Percentiles rank a stretch among this genome's conserved stretches.
Evolutionary conservation across 2,888 invertebrate genomes (phyloP).

Genomic region (Polydrusus pterygomalis): DNA sequence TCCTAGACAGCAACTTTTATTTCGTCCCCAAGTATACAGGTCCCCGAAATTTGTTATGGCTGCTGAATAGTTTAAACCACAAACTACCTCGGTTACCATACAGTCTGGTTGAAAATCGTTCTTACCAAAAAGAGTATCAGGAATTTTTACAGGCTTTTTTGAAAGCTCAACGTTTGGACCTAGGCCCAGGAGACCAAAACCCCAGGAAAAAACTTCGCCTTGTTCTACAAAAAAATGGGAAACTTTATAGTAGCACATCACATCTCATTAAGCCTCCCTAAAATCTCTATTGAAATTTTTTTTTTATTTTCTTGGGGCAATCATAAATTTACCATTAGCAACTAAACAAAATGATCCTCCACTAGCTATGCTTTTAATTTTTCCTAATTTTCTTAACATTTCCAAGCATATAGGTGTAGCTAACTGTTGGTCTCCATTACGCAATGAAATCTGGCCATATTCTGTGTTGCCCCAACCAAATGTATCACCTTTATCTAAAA

Average conservation of each 20-base stretch:
- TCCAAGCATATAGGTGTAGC: constrained; percentile 81
- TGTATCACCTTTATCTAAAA: constrained; percentile 87
- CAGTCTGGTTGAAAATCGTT: constrained; percentile 87
- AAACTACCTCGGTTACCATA: constrained; percentile 78
- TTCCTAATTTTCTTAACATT: constrained; percentile 81
- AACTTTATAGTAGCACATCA: no score
- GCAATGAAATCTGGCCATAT: constrained; percentile 86
- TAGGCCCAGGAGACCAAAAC: constrained; percentile 92
- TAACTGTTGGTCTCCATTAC: constrained; percentile 79
- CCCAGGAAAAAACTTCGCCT: constrained; percentile 94
- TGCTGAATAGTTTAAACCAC: constrained; percentile 85
- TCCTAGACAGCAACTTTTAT: constrained; percentile 89
- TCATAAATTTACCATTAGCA: constrained; percentile 80
- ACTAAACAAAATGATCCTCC: constrained; percentile 92
- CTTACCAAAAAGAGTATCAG: constrained; percentile 87
- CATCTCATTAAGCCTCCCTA: no score
- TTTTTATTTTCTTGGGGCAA: no score
- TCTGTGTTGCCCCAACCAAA: constrained; percentile 99
- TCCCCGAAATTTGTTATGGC: constrained; percentile 90
- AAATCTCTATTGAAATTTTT: background rate
- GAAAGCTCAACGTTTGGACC: constrained; percentile 86
- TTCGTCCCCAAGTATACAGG: constrained; percentile 94
- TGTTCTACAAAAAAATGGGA: constrained; percentile 74
- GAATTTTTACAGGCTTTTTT: constrained; percentile 81
- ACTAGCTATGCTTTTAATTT: constrained; percentile 85